phyloP scores from a whole-genome alignment of 1,140 invertebrate genomes.

The Ceratosolen solmsi region DNA sequence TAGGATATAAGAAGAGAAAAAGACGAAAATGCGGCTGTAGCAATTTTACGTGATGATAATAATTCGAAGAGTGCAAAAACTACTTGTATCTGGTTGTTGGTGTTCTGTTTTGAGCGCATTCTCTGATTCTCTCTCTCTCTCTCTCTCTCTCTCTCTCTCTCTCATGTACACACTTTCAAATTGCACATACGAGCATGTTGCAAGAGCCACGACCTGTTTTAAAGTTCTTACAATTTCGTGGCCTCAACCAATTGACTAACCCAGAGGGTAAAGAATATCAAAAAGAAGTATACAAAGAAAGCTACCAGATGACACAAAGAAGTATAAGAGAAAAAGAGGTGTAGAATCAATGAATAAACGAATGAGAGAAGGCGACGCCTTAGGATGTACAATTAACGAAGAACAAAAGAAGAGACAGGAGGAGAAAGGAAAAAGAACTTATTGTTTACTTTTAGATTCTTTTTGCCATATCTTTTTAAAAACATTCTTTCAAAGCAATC shows the following conservation, averaged over 20 bases:
- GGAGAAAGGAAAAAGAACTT: not conserved
- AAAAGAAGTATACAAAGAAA: constrained; percentile 1
- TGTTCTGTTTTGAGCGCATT: no score
- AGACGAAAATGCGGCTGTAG: not conserved
- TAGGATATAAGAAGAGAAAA: not conserved
- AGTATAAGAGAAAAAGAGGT: not conserved
- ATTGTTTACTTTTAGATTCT: constrained; percentile 14
- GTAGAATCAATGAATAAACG: no score
- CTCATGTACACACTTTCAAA: not conserved
- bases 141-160: constrained; percentile 8
- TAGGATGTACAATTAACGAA: not conserved
- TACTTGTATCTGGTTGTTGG: not conserved
- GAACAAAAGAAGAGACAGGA: not conserved
- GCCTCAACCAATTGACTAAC: constrained; percentile 30
- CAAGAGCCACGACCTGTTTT: constrained; percentile 31
- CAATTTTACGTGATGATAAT: constrained; percentile 44
- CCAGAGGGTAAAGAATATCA: constrained; percentile 27
- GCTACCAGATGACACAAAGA: constrained; percentile 26
- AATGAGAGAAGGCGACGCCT: not conserved
- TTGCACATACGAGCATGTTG: not conserved
- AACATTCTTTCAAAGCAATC: no score
- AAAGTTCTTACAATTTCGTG: constrained; percentile 20
- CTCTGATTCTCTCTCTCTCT: not conserved
- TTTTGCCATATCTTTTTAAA: no score
- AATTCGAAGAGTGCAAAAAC: constrained; percentile 21